A percentile compares a stretch with the other conserved stretches of the same genome.
These are phyloP conservation scores for Lathamus discolor DNA, from an alignment of 2,113 vertebrate genomes.

Conservation along the genomic window DNA sequence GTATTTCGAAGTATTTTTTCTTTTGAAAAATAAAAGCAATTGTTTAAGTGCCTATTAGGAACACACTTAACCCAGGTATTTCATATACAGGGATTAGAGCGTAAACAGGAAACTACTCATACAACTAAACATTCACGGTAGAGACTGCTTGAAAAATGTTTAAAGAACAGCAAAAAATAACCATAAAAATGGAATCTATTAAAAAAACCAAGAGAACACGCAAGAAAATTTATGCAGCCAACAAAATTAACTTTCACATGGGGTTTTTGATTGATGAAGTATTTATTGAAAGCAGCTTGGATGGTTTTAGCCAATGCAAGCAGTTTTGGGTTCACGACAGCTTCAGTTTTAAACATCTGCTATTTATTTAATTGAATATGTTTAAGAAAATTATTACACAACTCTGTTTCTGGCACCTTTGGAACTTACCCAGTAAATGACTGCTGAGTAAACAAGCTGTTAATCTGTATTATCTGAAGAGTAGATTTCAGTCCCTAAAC, in stretches of 20 bases:
- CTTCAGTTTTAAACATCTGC: conserved; percentile 24
- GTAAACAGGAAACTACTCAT: not conserved
- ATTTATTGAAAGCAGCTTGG: conserved; percentile 1
- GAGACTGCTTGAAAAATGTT: not conserved
- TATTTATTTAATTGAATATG: conserved; percentile 31
- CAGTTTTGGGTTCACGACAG: not conserved
- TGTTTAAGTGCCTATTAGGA: not conserved
- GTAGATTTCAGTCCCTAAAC: not conserved
- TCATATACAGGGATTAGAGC: not conserved
- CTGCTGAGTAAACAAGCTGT: conserved; percentile 29
- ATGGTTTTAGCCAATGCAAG: not conserved
- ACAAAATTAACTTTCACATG: not conserved
- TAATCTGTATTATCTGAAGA: not conserved
- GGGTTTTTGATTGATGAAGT: conserved; percentile 22
- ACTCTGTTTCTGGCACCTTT: conserved; percentile 1
- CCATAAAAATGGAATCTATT: not conserved
- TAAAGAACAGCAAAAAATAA: not conserved
- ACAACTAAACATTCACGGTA: not conserved
- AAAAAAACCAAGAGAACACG: not conserved
- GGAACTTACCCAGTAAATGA: not conserved
- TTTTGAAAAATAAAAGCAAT: not conserved
- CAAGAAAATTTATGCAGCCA: not conserved
- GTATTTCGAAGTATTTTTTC: not conserved
- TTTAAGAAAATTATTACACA: not conserved
- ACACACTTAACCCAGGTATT: not conserved